Percentiles rank a stretch among this genome's conserved stretches.
phyloP scores from a whole-genome alignment of 2,797 vertebrate species.

The Clarias fuscus region DNA sequence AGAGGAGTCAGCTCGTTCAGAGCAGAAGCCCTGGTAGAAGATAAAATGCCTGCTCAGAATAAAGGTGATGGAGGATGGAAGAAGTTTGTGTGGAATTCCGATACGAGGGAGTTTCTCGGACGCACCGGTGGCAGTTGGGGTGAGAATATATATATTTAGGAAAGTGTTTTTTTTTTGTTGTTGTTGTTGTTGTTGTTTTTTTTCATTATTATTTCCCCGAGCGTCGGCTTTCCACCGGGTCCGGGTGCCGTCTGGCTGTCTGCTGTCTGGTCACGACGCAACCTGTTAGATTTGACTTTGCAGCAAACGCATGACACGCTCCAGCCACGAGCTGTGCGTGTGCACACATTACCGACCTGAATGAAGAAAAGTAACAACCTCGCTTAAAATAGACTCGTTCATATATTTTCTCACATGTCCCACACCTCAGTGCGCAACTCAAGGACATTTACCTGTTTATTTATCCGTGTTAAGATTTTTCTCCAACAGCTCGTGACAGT shows the following conservation, averaged over 20 bases:
- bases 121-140: conserved; percentile 92
- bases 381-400: neutral
- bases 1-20: conserved; percentile 14
- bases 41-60: conserved; percentile 81
- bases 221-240: neutral
- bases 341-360: neutral
- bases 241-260: conserved; percentile 23
- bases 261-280: conserved; percentile 57
- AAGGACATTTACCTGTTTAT: neutral
- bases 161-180: neutral
- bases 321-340: neutral
- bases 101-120: conserved; percentile 88
- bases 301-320: conserved; percentile 58
- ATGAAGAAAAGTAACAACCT: neutral
- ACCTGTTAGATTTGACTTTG: conserved; percentile 76
- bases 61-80: conserved; percentile 93
- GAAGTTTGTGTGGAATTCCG: conserved; percentile 91
- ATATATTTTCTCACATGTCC: neutral
- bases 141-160: conserved; percentile 72
- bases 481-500: neutral
- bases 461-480: neutral
- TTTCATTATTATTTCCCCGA: neutral
- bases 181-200: neutral
- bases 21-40: neutral
- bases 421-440: neutral